Conservation (phyloP, 2,888 invertebrate species). For the Epicampocera succincta region DNA sequence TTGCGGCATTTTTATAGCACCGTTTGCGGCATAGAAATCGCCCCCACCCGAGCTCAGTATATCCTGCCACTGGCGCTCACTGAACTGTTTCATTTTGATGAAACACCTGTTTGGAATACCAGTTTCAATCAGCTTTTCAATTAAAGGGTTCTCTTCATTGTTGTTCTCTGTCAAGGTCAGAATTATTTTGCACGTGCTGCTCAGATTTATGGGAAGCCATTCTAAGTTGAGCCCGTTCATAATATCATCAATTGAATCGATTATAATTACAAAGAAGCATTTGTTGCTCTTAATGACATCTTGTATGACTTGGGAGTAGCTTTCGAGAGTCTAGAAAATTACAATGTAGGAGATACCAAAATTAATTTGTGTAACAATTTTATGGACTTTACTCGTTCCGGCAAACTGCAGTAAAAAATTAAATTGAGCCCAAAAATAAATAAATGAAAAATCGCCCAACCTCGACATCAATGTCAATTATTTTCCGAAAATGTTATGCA, state of each 20-base stretch:
- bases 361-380: neutral
- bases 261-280: slow-evolving; percentile 86
- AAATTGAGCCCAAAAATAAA: too few species aligned
- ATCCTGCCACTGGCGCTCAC: slow-evolving; percentile 80
- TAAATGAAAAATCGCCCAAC: too few species aligned
- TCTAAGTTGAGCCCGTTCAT: slow-evolving; percentile 82
- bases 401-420: too few species aligned
- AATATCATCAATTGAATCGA: slow-evolving; percentile 89
- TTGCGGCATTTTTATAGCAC: slow-evolving; percentile 78
- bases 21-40: slow-evolving; percentile 80
- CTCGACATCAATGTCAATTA: too few species aligned
- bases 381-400: too few species aligned
- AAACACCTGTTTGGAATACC: slow-evolving; percentile 78
- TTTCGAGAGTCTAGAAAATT: slow-evolving; percentile 85
- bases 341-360: neutral
- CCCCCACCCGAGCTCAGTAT: slow-evolving; percentile 79
- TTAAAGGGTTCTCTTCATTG: slow-evolving; percentile 67
- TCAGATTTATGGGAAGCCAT: slow-evolving; percentile 90
- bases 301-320: slow-evolving; percentile 85
- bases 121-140: slow-evolving; percentile 74
- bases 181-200: slow-evolving; percentile 89
- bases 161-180: slow-evolving; percentile 83
- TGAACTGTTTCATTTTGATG: slow-evolving; percentile 77
- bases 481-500: too few species aligned
- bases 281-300: slow-evolving; percentile 76